Conservation (phyloP, 2,888 invertebrate species). For the Eristalis arbustorum region DNA sequence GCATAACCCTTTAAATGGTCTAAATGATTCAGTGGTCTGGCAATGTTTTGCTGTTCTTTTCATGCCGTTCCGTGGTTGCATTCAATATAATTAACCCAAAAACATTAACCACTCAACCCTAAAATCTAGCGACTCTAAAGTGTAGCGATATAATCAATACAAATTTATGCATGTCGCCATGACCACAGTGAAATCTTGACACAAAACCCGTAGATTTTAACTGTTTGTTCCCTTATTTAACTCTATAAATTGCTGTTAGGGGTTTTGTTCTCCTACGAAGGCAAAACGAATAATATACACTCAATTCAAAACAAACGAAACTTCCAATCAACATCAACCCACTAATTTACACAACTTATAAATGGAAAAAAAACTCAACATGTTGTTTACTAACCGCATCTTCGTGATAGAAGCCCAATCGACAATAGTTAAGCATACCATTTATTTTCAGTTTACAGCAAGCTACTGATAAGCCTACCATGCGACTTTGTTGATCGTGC, state of each 20-base stretch:
- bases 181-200: background rate
- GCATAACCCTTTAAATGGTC: too few relatives aligned
- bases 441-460: background rate
- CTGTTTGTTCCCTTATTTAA: background rate
- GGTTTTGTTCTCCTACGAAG: too few relatives aligned
- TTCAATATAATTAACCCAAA: too few relatives aligned
- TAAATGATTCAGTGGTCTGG: too few relatives aligned
- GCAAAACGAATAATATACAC: background rate
- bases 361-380: background rate
- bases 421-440: background rate
- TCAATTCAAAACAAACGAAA: background rate
- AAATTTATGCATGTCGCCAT: background rate
- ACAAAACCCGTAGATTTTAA: background rate
- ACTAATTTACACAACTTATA: background rate
- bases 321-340: background rate
- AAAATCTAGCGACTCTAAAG: background rate
- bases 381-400: background rate
- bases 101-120: background rate
- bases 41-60: too few relatives aligned
- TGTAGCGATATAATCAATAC: background rate
- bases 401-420: background rate
- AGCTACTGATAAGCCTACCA: background rate
- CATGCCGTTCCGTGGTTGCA: too few relatives aligned
- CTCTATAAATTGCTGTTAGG: background rate
- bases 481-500: background rate